Percentiles rank a stretch among this genome's conserved stretches.
These are phyloP conservation scores for Manis pentadactyla DNA, from an alignment of 2,797 vertebrate genomes.

Conservation along the genomic window DNA sequence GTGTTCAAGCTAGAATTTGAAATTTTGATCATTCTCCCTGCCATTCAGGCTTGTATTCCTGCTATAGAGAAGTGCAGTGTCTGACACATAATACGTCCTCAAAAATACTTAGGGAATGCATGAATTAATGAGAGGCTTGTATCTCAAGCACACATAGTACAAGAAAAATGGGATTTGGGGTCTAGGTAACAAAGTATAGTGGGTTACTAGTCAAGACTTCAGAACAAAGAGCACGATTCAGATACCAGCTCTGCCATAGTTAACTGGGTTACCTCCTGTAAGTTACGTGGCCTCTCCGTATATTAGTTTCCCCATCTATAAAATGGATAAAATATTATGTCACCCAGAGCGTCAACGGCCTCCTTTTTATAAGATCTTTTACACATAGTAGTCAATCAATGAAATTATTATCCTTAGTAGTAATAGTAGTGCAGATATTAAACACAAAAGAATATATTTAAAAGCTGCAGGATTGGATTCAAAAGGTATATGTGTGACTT, in stretches of 20 bases:
- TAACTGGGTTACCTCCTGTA: not conserved
- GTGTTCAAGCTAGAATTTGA: not conserved
- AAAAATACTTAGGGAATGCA: not conserved
- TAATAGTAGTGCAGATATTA: not conserved
- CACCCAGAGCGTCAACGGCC: too few relatives aligned
- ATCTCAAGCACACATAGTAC: not conserved
- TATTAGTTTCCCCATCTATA: not conserved
- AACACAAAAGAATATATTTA: not conserved
- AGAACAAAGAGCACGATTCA: not conserved
- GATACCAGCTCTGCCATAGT: not conserved
- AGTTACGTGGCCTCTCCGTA: not conserved
- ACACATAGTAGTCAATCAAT: not conserved
- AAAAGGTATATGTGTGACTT: not conserved
- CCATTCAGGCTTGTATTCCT: too few relatives aligned
- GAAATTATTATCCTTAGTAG: not conserved
- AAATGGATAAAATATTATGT: not conserved
- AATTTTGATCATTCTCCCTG: not conserved
- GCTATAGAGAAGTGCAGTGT: too few relatives aligned
- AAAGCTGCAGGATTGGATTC: not conserved
- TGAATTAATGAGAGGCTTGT: not conserved
- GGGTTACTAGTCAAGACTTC: not conserved
- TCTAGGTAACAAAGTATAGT: not conserved
- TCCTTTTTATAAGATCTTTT: not conserved
- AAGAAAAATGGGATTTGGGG: not conserved
- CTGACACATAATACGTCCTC: not conserved